Evolutionary conservation across 2,113 vertebrate species (phyloP).

Genomic region (Pelecanus crispus): DNA sequence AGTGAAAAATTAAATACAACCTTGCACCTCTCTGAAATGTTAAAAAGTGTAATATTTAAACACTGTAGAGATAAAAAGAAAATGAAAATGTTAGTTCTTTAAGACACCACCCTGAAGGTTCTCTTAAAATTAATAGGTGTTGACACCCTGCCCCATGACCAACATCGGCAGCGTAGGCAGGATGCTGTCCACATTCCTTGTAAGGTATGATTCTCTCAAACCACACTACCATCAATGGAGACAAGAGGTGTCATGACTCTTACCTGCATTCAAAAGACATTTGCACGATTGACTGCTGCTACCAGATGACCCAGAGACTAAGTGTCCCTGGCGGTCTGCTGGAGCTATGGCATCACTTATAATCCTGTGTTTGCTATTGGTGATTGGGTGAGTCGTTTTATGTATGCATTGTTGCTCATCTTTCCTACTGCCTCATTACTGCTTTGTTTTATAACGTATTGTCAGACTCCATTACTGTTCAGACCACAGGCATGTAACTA

Average conservation of each 20-base stretch:
- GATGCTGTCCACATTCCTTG: neutral
- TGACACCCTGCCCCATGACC: neutral
- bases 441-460: rapidly evolving
- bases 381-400: neutral
- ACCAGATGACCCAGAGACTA: neutral
- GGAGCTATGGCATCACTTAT: neutral
- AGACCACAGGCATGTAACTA: neutral
- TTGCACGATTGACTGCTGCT: neutral
- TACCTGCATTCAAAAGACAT: neutral
- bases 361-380: rapidly evolving
- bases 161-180: rapidly evolving
- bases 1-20: neutral
- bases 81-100: neutral
- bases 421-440: neutral
- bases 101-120: neutral
- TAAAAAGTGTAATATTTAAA: neutral
- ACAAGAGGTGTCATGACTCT: neutral
- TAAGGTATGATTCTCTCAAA: neutral
- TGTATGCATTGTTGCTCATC: neutral
- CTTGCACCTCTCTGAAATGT: neutral
- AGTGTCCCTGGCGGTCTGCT: neutral
- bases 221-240: neutral
- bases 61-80: neutral
- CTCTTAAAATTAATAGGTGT: neutral
- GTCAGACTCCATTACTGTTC: neutral